A percentile compares a stretch with the other conserved stretches of the same genome.
These are phyloP conservation scores for Adelognathus sp. DNA, from an alignment of 2,888 invertebrate genomes.

Conservation along the genomic window DNA sequence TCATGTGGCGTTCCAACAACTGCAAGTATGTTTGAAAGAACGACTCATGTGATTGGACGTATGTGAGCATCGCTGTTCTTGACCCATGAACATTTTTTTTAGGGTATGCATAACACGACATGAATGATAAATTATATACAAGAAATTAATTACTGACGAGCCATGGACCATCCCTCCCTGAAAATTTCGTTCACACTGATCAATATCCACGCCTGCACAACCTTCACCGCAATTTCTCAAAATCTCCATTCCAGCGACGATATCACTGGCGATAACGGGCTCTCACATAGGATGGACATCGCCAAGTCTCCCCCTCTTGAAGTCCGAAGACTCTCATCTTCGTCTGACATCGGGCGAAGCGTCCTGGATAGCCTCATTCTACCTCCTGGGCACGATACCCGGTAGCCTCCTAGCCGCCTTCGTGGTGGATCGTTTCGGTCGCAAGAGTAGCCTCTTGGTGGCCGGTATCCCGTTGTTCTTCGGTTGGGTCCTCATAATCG, in stretches of 20 bases:
- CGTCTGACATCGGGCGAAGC: slow-evolving; percentile 76
- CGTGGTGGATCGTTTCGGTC: slow-evolving; percentile 83
- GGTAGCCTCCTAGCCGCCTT: slow-evolving; percentile 84
- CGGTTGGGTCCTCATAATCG: slow-evolving; percentile 85
- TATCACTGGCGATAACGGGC: slow-evolving; percentile 75
- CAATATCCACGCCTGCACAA: background rate
- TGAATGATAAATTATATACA: too few relatives aligned
- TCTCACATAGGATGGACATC: slow-evolving; percentile 80
- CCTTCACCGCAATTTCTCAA: background rate
- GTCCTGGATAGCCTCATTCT: slow-evolving; percentile 82
- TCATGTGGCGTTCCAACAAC: too few relatives aligned
- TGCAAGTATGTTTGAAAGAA: too few relatives aligned
- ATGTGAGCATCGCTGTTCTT: too few relatives aligned
- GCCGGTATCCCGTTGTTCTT: slow-evolving; percentile 83
- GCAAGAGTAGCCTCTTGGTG: slow-evolving; percentile 82
- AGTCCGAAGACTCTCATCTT: slow-evolving; percentile 73
- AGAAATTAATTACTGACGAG: too few relatives aligned
- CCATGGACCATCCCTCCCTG: too few relatives aligned
- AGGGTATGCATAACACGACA: too few relatives aligned
- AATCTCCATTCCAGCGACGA: slow-evolving; percentile 69
- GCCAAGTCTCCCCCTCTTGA: slow-evolving; percentile 76
- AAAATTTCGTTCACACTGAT: background rate
- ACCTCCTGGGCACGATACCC: slow-evolving; percentile 84
- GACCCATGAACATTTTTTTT: too few relatives aligned
- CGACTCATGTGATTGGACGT: too few relatives aligned